phyloP scores from a whole-genome alignment of 2,888 invertebrate genomes.

The Lasioglossum malachurum region DNA sequence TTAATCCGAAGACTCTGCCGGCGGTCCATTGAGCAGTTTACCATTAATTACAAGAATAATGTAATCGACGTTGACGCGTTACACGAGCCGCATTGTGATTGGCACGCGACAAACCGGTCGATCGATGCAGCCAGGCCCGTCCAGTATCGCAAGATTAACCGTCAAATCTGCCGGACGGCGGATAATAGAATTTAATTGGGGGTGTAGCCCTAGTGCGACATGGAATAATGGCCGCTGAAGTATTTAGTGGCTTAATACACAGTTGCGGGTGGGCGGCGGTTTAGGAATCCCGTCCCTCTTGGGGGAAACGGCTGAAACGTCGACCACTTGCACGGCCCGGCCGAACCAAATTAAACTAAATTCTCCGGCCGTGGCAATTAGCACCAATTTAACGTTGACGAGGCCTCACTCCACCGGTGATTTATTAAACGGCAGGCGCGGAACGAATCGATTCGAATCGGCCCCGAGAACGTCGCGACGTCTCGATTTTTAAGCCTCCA shows the following conservation, averaged over 20 bases:
- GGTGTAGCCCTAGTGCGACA: slow-evolving; percentile 49
- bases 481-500: slow-evolving; percentile 25
- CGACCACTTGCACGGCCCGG: slow-evolving; percentile 57
- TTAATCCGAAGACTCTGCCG: neutral
- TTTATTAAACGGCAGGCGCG: slow-evolving; percentile 70
- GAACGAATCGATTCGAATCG: slow-evolving; percentile 34
- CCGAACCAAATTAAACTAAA: slow-evolving; percentile 80
- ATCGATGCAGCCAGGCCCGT: neutral
- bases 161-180: slow-evolving; percentile 39
- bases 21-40: neutral
- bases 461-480: neutral
- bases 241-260: slow-evolving; percentile 66
- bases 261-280: slow-evolving; percentile 64
- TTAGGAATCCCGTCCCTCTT: slow-evolving; percentile 56
- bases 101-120: neutral
- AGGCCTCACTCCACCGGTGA: slow-evolving; percentile 63
- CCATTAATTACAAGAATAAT: slow-evolving; percentile 17
- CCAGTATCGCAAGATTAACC: slow-evolving; percentile 43
- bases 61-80: neutral
- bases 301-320: slow-evolving; percentile 42
- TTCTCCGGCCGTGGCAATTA: slow-evolving; percentile 80
- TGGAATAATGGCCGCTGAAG: slow-evolving; percentile 61
- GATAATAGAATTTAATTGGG: slow-evolving; percentile 50
- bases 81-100: neutral
- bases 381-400: slow-evolving; percentile 78